A percentile compares a stretch with the other conserved stretches of the same genome.
These are phyloP conservation scores for Lasioglossum calceatum DNA, from an alignment of 2,888 invertebrate genomes.

Conservation along the genomic window DNA sequence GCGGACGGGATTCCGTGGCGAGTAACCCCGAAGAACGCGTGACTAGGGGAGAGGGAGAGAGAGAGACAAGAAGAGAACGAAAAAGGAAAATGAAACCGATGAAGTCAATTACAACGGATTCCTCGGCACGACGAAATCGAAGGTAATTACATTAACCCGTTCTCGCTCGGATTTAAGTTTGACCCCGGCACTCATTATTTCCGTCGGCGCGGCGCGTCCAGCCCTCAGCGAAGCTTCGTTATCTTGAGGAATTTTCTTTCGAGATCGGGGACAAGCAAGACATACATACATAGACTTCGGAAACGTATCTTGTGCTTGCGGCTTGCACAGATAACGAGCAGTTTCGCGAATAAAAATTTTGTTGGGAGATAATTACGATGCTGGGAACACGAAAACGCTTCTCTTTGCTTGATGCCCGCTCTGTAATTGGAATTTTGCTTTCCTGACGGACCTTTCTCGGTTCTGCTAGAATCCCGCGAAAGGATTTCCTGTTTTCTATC, in stretches of 20 bases:
- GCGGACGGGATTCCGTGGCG: conserved; percentile 45
- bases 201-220: neutral
- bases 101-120: conserved; percentile 54
- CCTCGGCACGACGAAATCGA: conserved; percentile 12
- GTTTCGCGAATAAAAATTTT: neutral
- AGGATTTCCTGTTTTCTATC: neutral
- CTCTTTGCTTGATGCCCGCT: neutral
- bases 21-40: neutral
- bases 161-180: conserved; percentile 10
- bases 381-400: neutral
- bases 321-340: neutral
- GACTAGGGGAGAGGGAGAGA: neutral
- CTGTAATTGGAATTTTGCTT: conserved; percentile 2
- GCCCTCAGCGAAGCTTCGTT: neutral
- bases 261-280: neutral
- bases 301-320: neutral
- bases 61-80: neutral
- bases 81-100: conserved; percentile 28
- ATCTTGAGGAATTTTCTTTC: neutral
- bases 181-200: neutral
- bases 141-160: neutral
- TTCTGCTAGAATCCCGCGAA: neutral
- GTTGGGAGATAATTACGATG: neutral
- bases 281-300: neutral
- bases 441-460: neutral